Base-by-base conservation (phyloP, 2,888 invertebrate genomes). In the Proisotoma minuta region DNA sequence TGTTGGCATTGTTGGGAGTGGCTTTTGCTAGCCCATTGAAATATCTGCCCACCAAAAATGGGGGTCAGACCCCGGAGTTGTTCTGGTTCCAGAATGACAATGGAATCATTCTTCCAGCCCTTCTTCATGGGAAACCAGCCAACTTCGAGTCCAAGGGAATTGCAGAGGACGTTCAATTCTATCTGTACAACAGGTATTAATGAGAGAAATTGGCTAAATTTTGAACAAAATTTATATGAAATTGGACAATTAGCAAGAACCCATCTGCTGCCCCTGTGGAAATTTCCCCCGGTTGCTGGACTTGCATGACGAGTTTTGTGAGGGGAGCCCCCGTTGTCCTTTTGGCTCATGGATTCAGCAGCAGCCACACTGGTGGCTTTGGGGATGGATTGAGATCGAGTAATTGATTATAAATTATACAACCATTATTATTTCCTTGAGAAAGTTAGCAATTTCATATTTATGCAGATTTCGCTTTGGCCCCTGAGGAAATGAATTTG, bases 401-500 rank as follows among this genome's bases (percentile, higher is more conserved):
- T 65, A 57, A 3, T 34, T 54, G 26, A 22, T 29, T 5, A 24
- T 58, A 20, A 10, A 28, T 22, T 29, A 15, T 24, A 15, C 28
- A 18, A 29, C 28, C 29, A 10, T 29, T 24, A 12, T 12, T 10
- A 18, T 28, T 27, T 53, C 18, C 8, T 22, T 51, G 4, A 10
- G n/a, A 39, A 20, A 54, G 20, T 51, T 51, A 3, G 5, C 22
- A 8, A 8, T 27, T 28, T 28, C 29, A 53, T 12, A 29, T 28
- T 29, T 28, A 10, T 12, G 8, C 5, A 54, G 39, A 18, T 23
- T 40, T 54, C 24, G 20, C 3, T 18, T 20, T 15, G 27, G n/a
- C 39, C 8, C n/a, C 49, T 12, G 34, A 49, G 3, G 12, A 18
- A 5, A 39, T 59, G 24, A 85, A 85, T 74, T 77, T 85, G 2